phyloP scores from a whole-genome alignment of 2,113 vertebrate genomes.

The Toxostoma redivivum region DNA sequence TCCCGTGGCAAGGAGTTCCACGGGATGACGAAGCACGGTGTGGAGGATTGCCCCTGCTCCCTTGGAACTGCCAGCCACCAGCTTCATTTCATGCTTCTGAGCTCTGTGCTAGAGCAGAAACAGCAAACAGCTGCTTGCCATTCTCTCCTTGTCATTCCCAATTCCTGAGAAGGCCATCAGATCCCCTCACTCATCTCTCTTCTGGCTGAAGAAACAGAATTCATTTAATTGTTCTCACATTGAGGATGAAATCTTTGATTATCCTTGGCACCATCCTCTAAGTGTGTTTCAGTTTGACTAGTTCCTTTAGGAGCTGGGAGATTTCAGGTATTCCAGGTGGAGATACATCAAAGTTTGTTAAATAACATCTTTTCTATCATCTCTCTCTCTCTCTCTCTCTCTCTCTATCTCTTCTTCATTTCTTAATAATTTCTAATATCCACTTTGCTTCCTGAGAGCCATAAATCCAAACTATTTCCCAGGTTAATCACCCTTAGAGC shows the following conservation, averaged over 20 bases:
- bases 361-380: not conserved
- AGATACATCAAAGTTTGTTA: not conserved
- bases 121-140: not conserved
- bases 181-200: not conserved
- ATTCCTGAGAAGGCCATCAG: not conserved
- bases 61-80: not conserved
- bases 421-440: not conserved
- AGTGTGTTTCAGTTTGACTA: not conserved
- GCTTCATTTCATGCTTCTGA: not conserved
- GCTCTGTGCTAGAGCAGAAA: not conserved
- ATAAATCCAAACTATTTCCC: not conserved
- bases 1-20: not conserved
- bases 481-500: not conserved
- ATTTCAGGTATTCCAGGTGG: not conserved
- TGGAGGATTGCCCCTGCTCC: not conserved
- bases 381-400: not conserved
- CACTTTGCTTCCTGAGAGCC: not conserved
- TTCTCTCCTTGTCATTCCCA: constrained; percentile 1
- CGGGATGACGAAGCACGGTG: not conserved
- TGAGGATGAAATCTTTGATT: not conserved
- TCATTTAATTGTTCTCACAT: not conserved
- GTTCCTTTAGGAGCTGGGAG: not conserved
- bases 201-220: not conserved
- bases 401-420: not conserved
- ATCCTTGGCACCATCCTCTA: not conserved